Evolutionary conservation across 2,113 vertebrate genomes (phyloP).

Genomic region (Brachypodius melanocephalos): DNA sequence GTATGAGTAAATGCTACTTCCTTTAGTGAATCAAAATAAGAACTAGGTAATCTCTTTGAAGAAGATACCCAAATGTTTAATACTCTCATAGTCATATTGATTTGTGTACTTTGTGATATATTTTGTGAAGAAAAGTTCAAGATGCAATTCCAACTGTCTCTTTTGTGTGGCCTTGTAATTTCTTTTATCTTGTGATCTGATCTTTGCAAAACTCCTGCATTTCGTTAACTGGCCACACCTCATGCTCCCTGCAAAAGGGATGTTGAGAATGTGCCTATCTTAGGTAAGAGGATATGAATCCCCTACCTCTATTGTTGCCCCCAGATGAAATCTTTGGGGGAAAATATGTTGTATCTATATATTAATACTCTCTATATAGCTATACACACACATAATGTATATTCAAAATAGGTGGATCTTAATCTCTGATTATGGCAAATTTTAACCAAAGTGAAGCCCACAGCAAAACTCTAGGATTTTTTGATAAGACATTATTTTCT

Average conservation of each 20-base stretch:
- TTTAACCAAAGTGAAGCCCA: not conserved
- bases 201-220: not conserved
- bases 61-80: not conserved
- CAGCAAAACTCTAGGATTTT: not conserved
- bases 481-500: not conserved
- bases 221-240: not conserved
- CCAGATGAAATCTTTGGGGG: not conserved
- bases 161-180: not conserved
- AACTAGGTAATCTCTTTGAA: not conserved
- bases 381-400: accelerated
- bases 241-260: accelerated
- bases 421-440: not conserved
- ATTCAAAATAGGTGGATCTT: not conserved
- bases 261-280: not conserved
- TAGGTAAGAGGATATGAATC: not conserved
- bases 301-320: accelerated
- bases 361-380: not conserved
- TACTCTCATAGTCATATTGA: not conserved
- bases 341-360: not conserved
- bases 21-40: not conserved
- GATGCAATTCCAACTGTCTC: not conserved
- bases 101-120: not conserved
- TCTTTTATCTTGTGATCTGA: not conserved
- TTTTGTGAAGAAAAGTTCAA: not conserved
- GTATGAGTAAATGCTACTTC: not conserved